Base-by-base conservation (phyloP, 1,140 invertebrate genomes). In the Pinna nobilis region DNA sequence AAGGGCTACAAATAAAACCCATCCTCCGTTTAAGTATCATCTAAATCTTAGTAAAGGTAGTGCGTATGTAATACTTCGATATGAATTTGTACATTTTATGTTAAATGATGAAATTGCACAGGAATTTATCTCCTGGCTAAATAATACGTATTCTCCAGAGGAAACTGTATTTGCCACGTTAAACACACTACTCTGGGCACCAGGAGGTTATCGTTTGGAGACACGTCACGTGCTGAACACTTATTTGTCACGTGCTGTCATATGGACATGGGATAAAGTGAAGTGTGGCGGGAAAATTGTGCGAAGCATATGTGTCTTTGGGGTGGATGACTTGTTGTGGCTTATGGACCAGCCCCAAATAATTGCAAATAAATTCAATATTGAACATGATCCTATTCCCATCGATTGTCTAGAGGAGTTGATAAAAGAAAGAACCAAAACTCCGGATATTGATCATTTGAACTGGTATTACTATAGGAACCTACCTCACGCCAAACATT, bases 291-390 rank as follows among this genome's bases (percentile, higher is more conserved):
- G 73, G 4, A 47, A 50, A 35, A 65, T 53, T 28, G 61, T 70
- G 18, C 55, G 73, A 32, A 33, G 51, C 25, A 51, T 75, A 0
- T 75, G 73, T 49, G 50, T 75, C n/a, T 75, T 49, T 39, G 67
- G 80, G 9, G 57, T 78, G 9, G 79, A 57, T 3, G 87, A 88
- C 72, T 65, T 88, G 23, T 68, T 73, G 1, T 81, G 79, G 78
- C 53, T 88, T 2, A 11, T 70, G 4, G 59, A 32, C 7, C 71
- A 78, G 37, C 80, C 76, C 1, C 67, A 87, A 32, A 41, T 87
- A 9, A 75, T 86, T 55, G 85, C 82, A 30, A 88, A 88, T 64
- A 88, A 88, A 72, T 86, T 88, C 70, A 50, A 82, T 60, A 30
- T 70, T 3, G 68, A 80, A 15, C 77, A 41, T 2, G 78, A 88